Percentiles rank a stretch among this genome's conserved stretches.
phyloP scores from a whole-genome alignment of 2,113 vertebrate species.

The Ailuropoda melanoleuca region DNA sequence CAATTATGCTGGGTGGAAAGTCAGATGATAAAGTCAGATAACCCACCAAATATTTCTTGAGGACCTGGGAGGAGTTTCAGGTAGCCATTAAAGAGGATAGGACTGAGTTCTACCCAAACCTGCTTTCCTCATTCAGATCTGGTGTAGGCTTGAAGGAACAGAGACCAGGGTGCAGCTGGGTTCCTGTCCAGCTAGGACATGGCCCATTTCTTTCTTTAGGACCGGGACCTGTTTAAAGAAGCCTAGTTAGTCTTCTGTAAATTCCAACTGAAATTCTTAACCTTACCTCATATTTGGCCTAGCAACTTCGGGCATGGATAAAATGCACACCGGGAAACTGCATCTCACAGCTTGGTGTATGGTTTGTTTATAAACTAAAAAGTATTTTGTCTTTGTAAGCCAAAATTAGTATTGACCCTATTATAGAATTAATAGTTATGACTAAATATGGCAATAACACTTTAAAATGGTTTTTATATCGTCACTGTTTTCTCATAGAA shows the following conservation, averaged over 20 bases:
- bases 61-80: not conserved
- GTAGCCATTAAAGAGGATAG: not conserved
- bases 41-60: not conserved
- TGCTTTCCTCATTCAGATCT: not conserved
- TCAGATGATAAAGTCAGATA: not conserved
- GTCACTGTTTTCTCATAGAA: constrained; percentile 30
- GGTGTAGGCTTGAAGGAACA: not conserved
- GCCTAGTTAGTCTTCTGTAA: not conserved
- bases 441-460: not conserved
- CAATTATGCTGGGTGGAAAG: not conserved
- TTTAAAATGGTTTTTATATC: not conserved
- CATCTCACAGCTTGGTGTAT: not conserved
- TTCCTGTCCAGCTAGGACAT: not conserved
- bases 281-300: not conserved
- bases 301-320: not conserved
- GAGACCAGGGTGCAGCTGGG: not conserved
- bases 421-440: constrained; percentile 44
- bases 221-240: not conserved
- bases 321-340: not conserved
- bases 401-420: not conserved
- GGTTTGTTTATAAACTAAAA: not conserved
- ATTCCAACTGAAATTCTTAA: not conserved
- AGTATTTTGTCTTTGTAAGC: constrained; percentile 24
- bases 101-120: not conserved
- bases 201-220: not conserved